Conservation (phyloP, 2,113 vertebrate species). For the Halcyon malimbica region DNA sequence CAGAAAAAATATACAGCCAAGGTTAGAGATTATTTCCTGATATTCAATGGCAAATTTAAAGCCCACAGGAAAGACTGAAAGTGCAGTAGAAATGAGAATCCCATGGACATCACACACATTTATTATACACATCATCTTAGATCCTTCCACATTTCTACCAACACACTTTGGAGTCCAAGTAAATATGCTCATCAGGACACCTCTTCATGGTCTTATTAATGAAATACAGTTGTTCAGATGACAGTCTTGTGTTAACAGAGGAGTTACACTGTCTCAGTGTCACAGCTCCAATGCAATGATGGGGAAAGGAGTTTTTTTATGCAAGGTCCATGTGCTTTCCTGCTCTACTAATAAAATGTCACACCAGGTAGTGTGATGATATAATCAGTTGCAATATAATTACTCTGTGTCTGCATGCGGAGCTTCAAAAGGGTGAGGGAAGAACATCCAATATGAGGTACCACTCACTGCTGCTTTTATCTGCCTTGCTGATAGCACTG, state of each 20-base stretch:
- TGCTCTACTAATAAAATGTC: background rate
- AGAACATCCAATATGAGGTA: background rate
- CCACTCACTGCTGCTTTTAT: background rate
- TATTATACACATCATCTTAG: background rate
- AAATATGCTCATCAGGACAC: background rate
- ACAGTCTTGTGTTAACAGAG: background rate
- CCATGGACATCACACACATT: fast-evolving
- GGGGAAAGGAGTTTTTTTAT: background rate
- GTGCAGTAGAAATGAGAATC: background rate
- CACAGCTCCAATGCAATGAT: background rate
- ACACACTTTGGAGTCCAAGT: background rate
- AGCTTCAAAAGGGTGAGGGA: background rate
- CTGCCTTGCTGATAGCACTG: background rate
- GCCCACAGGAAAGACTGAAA: background rate
- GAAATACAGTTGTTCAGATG: background rate
- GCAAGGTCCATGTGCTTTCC: background rate
- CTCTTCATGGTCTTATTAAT: background rate
- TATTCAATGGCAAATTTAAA: background rate
- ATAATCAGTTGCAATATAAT: background rate
- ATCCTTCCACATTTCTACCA: background rate
- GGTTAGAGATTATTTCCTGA: background rate
- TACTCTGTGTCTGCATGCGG: background rate
- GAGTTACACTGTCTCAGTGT: background rate
- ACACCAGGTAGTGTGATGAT: background rate
- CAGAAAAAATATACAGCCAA: background rate